These are phyloP conservation scores for Teleopsis dalmanni DNA, from an alignment of 1,140 invertebrate genomes.

Conservation along the genomic window DNA sequence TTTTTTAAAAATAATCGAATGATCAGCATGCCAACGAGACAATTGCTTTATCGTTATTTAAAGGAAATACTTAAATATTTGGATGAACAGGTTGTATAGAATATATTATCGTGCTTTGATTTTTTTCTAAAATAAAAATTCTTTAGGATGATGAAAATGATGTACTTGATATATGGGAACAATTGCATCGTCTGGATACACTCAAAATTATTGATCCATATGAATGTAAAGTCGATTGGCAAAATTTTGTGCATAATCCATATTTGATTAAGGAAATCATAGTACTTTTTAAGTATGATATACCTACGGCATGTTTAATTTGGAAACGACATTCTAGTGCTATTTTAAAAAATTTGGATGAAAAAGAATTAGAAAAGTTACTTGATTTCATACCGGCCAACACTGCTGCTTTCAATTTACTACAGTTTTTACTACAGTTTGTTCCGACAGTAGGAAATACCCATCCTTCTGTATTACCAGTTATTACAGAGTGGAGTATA, in stretches of 20 bases:
- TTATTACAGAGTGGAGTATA: constrained; percentile 38
- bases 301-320: constrained; percentile 34
- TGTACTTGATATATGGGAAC: constrained; percentile 35
- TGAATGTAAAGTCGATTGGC: constrained; percentile 37
- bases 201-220: constrained; percentile 40
- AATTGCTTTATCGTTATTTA: constrained; percentile 27
- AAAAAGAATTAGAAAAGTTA: constrained; percentile 27
- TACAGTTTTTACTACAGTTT: constrained; percentile 40
- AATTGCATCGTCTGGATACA: constrained; percentile 35
- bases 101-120: neutral
- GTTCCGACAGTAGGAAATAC: constrained; percentile 32
- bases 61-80: constrained; percentile 27
- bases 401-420: constrained; percentile 30
- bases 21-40: constrained; percentile 32
- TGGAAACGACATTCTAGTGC: constrained; percentile 35
- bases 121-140: neutral
- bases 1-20: constrained; percentile 35
- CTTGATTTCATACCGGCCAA: constrained; percentile 29
- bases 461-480: constrained; percentile 35
- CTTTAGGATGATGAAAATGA: constrained; percentile 27
- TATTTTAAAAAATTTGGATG: constrained; percentile 27
- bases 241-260: constrained; percentile 38
- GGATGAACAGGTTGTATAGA: constrained; percentile 22
- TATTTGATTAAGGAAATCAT: constrained; percentile 29
- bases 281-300: constrained; percentile 31